Base-by-base conservation (phyloP, 2,888 invertebrate species). In the Phymatocera aterrima region DNA sequence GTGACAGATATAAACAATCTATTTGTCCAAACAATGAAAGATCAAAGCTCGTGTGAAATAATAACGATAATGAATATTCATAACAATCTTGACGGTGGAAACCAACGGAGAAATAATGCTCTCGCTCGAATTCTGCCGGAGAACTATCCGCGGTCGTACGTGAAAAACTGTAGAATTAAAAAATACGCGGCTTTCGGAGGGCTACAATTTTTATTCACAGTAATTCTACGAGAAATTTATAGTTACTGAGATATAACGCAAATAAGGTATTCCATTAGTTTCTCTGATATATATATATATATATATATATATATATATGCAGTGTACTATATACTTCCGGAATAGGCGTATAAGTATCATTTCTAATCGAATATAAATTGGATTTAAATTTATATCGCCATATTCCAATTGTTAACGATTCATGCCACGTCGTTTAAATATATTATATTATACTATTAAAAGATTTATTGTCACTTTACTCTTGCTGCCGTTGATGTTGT, bases 381-480 rank as follows among this genome's bases (percentile, higher is more conserved):
- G 68, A 43, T 21, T 68, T 15, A 3, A 68, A 43, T 43, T 68
- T 43, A 43, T 68, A 24, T 21, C 43, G 24, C 24, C 18, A 68
- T 68, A 43, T 43, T 28, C 15, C n/a, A 37, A 61, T 61, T 61
- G 31, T 61, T 61, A 61, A 31, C 61, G 18, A 61, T 61, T 61
- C 61, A 31, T 31, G 5, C 34, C 61, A 18, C 18, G n/a, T 10
- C 2, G 37, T 37, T 61, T 10, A 61, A 61, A 61, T 37, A 34
- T 61, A 61, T 61, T 37, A 34, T 34, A n/a, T n/a, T n/a, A 61
- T 37, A 37, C 61, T 34, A n/a, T n/a, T 18, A n/a, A 61, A 28
- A 61, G 61, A 61, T 61, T 61, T 61, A 61, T 61, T 34, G 61
- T 61, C 61, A 61, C 34, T 61, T 61, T 21, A 61, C 3, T 37